Base-by-base conservation (phyloP, 2,888 invertebrate species). In the Oligia fasciuncula region DNA sequence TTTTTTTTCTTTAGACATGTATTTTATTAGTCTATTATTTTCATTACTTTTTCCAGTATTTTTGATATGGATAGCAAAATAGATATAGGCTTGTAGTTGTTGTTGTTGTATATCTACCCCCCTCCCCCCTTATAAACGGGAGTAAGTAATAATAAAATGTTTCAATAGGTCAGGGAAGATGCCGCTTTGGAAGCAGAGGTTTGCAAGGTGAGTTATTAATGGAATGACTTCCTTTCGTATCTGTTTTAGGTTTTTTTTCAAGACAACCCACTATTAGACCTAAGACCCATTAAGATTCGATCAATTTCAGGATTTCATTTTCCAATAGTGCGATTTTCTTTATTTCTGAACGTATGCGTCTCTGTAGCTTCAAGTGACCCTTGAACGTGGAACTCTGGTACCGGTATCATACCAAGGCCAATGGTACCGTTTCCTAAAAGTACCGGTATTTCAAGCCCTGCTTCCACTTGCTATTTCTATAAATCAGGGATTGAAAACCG, bases 131-230 rank as follows among this genome's bases (percentile, higher is more conserved):
- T 68, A 29, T 29, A 43, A 67, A 67, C 29, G 43, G 43, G 19
- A 72, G 67, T 46, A 68, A 72, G 67, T 67, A 68, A 72, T 46
- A 46, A 43, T 67, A 43, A 4, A 67, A 43, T 72, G 43, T 72
- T 72, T 72, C 43, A 72, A 19, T 72, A 72, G 72, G 72, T 72
- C 68, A 67, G 72, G 67, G 72, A 67, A 67, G 8, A 43, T 67
- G 68, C 72, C 29, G 51, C 68, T 72, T 72, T 72, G 72, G 73
- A 68, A 51, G 46, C 40, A 5, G 51, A 74, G 73, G 40, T 74
- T 51, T 51, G 73, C 68, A 68, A 74, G 73, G 73, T 74, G 73
- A 51, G 73, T 74, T 68, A 14, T 43, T 51, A 68, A 2, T 23
- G 40, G 40, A 40, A 19, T 19, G 46, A 68, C 19, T 17, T 74